Evolutionary conservation across 1,140 invertebrate species (phyloP).

Genomic region (Microplitis mediator): DNA sequence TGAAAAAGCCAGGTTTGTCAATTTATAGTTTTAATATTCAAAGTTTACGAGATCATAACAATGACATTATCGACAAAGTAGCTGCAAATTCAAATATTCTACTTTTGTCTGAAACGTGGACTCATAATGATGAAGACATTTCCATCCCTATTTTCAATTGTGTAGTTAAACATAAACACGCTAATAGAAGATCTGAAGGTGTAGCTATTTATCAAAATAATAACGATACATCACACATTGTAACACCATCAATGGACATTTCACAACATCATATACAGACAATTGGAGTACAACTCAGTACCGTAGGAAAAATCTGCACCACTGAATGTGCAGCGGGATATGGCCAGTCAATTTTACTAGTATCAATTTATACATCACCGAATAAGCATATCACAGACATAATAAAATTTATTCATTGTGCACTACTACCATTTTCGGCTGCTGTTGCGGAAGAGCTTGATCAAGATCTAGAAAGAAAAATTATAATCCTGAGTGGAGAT

Average conservation of each 20-base stretch:
- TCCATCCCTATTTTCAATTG: conserved; percentile 30
- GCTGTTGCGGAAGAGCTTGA: too few relatives aligned
- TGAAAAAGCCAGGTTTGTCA: conserved; percentile 12
- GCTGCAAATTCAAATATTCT: conserved; percentile 20
- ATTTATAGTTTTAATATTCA: conserved; percentile 30
- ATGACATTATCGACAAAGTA: conserved; percentile 24
- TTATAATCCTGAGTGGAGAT: too few relatives aligned
- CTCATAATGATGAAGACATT: conserved; percentile 22
- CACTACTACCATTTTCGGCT: too few relatives aligned
- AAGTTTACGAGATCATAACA: conserved; percentile 25
- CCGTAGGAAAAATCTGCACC: neutral
- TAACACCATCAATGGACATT: neutral
- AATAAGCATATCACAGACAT: too few relatives aligned
- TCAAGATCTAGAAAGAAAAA: too few relatives aligned
- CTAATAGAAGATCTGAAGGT: conserved; percentile 22
- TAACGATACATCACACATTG: too few relatives aligned
- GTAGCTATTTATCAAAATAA: conserved; percentile 32
- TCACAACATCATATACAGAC: neutral
- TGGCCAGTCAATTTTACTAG: neutral
- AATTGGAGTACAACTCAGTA: neutral
- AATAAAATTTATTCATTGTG: too few relatives aligned
- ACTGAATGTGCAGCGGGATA: neutral
- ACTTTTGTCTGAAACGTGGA: conserved; percentile 32
- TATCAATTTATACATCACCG: neutral
- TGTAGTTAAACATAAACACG: conserved; percentile 20